A percentile compares a stretch with the other conserved stretches of the same genome.
These are phyloP conservation scores for Drosophila subquinaria DNA, from an alignment of 2,888 invertebrate genomes.

Conservation along the genomic window DNA sequence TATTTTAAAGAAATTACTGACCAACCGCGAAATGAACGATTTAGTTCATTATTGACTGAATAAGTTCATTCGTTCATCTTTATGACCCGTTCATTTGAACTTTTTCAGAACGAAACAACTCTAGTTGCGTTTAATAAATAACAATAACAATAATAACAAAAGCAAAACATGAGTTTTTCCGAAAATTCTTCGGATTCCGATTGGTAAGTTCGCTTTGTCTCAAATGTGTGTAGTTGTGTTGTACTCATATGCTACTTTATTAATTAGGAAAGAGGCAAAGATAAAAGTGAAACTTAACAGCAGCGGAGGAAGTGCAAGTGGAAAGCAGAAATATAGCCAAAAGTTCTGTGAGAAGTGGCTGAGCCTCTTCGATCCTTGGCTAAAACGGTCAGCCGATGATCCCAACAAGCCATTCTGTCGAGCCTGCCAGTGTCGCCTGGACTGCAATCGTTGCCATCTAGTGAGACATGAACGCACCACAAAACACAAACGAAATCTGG, in stretches of 20 bases:
- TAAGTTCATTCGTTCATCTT: too few species aligned
- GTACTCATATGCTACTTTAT: neutral
- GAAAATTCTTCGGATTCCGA: constrained; percentile 83
- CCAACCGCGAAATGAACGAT: too few species aligned
- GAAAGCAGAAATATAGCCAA: constrained; percentile 80
- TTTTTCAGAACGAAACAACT: too few species aligned
- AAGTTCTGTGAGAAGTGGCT: constrained; percentile 84
- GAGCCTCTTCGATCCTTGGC: constrained; percentile 83
- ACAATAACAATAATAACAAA: constrained; percentile 37
- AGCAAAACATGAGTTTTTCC: constrained; percentile 76
- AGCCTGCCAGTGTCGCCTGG: constrained; percentile 81
- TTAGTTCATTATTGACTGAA: too few species aligned
- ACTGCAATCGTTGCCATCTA: constrained; percentile 84
- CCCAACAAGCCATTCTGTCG: constrained; percentile 82
- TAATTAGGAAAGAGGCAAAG: constrained; percentile 80
- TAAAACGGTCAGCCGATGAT: constrained; percentile 76
- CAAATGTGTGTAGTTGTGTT: neutral
- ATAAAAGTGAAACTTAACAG: constrained; percentile 60
- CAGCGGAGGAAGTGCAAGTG: constrained; percentile 17
- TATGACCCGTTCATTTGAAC: too few species aligned
- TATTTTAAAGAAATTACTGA: too few species aligned
- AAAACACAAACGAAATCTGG: constrained; percentile 82
- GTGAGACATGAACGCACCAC: constrained; percentile 82
- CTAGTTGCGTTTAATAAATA: constrained; percentile 27
- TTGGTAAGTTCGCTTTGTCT: constrained; percentile 68